Conservation (phyloP, 2,888 invertebrate species). For the Heliconius ismenius region DNA sequence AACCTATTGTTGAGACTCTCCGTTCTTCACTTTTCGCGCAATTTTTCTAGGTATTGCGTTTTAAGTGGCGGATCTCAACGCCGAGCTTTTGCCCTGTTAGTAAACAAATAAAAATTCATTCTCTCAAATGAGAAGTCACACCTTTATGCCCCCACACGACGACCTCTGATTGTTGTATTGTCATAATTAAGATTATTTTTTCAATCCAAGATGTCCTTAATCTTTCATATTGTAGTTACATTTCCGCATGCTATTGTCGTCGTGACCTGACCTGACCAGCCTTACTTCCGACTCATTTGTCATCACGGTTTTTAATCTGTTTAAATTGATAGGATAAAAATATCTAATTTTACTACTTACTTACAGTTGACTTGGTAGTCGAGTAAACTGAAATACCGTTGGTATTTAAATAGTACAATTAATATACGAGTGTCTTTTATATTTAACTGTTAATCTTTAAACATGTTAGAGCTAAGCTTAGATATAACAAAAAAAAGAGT, state of each 20-base stretch:
- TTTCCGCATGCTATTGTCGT: slow-evolving; percentile 30
- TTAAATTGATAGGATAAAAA: not conserved
- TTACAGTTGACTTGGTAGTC: not conserved
- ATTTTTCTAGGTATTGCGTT: too few relatives aligned
- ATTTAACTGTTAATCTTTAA: too few relatives aligned
- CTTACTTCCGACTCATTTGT: slow-evolving; percentile 29
- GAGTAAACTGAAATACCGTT: not conserved
- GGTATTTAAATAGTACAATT: not conserved
- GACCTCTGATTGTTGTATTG: not conserved
- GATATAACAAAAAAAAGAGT: too few relatives aligned
- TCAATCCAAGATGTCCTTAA: slow-evolving; percentile 22
- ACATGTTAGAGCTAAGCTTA: too few relatives aligned
- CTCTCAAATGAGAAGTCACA: not conserved
- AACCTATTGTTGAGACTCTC: too few relatives aligned
- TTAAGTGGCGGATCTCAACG: too few relatives aligned
- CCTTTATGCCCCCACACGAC: too few relatives aligned
- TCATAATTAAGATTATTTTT: slow-evolving; percentile 2
- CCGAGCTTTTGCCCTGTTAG: too few relatives aligned
- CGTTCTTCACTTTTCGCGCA: too few relatives aligned
- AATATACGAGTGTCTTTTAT: too few relatives aligned
- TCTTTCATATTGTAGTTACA: slow-evolving; percentile 17
- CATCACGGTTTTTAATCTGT: slow-evolving; percentile 19
- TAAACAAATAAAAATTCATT: too few relatives aligned
- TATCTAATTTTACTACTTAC: not conserved
- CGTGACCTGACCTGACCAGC: slow-evolving; percentile 27